These are phyloP conservation scores for Zaprionus tsacasi DNA, from an alignment of 1,140 invertebrate genomes.

Conservation along the genomic window DNA sequence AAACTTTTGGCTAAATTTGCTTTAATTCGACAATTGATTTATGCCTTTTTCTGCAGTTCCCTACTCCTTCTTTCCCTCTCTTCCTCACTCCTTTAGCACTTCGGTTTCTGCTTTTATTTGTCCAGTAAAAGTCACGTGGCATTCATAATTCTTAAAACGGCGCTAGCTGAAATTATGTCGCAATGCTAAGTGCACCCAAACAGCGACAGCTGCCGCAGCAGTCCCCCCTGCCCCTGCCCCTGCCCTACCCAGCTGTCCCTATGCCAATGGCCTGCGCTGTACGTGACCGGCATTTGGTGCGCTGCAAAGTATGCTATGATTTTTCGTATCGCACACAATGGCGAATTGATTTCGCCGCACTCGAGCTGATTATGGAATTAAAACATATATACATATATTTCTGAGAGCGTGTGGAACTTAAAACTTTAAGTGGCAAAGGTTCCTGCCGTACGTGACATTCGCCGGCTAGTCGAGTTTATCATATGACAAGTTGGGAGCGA, in stretches of 20 bases:
- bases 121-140: conserved; percentile 81
- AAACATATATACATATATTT: conserved; percentile 62
- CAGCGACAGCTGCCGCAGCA: conserved; percentile 51
- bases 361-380: conserved; percentile 78
- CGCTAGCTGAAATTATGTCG: conserved; percentile 80
- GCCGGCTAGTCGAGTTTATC: conserved; percentile 68
- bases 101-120: conserved; percentile 55
- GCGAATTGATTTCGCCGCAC: conserved; percentile 68
- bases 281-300: conserved; percentile 74
- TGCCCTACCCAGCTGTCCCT: neutral
- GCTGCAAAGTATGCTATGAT: conserved; percentile 60
- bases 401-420: conserved; percentile 52
- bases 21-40: neutral
- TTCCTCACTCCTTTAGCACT: conserved; percentile 5
- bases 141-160: conserved; percentile 84
- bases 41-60: conserved; percentile 25
- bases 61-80: neutral
- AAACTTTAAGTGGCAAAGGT: conserved; percentile 81
- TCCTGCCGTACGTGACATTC: conserved; percentile 76
- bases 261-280: conserved; percentile 11
- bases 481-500: conserved; percentile 65
- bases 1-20: conserved; percentile 23
- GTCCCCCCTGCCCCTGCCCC: too few relatives aligned
- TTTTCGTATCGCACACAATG: conserved; percentile 56
- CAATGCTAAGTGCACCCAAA: conserved; percentile 80